Percentiles rank a stretch among this genome's conserved stretches.
Evolutionary conservation across 1,140 invertebrate species (phyloP).

Genomic region (Drosophila sproati): DNA sequence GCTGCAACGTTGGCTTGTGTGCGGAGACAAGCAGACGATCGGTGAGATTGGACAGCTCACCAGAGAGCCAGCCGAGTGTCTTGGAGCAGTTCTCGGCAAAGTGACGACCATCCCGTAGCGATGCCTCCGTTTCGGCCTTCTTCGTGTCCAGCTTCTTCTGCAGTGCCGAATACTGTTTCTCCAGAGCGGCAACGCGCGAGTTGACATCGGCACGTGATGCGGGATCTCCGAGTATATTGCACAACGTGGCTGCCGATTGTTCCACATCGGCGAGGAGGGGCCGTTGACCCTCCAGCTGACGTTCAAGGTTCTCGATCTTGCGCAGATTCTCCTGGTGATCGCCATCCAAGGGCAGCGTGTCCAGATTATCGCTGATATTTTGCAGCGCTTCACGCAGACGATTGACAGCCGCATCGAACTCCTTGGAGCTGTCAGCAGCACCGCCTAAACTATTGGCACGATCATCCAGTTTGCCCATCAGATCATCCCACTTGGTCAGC

Average conservation of each 20-base stretch:
- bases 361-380: constrained; percentile 93
- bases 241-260: constrained; percentile 93
- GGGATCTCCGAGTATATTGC: constrained; percentile 95
- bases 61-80: constrained; percentile 94
- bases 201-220: constrained; percentile 95
- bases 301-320: constrained; percentile 93
- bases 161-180: constrained; percentile 92
- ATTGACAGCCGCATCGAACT: constrained; percentile 94
- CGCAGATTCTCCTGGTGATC: constrained; percentile 95
- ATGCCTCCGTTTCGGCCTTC: constrained; percentile 95
- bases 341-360: constrained; percentile 92
- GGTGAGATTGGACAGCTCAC: constrained; percentile 90
- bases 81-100: constrained; percentile 94
- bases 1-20: constrained; percentile 91
- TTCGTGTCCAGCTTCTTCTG: constrained; percentile 95
- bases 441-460: constrained; percentile 93
- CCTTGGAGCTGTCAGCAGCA: constrained; percentile 94
- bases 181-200: constrained; percentile 92
- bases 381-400: constrained; percentile 92
- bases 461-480: constrained; percentile 91
- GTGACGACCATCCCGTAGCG: constrained; percentile 92
- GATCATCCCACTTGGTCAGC: constrained; percentile 91
- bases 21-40: constrained; percentile 94
- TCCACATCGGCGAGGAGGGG: constrained; percentile 94
- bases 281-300: constrained; percentile 94